A percentile compares a stretch with the other conserved stretches of the same genome.
Conservation (phyloP, 2,888 invertebrate genomes). For the Arge pagana region DNA sequence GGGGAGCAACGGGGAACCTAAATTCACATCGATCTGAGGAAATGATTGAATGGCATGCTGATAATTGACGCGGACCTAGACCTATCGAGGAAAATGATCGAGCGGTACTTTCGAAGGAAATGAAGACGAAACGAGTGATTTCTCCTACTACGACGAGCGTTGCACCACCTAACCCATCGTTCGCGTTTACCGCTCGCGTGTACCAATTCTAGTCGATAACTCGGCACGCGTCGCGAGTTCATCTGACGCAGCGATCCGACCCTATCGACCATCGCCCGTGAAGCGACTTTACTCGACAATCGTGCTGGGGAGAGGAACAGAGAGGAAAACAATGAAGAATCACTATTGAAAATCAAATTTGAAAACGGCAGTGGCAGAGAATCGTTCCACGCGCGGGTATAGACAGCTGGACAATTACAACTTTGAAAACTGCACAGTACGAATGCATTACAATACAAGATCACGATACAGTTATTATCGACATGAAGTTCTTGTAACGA, state of each 20-base stretch:
- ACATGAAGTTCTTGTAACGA: slow-evolving; percentile 46
- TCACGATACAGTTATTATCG: slow-evolving; percentile 55
- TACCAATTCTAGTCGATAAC: background rate
- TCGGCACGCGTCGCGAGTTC: too few species aligned
- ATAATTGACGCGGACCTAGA: slow-evolving; percentile 19
- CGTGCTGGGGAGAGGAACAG: too few species aligned
- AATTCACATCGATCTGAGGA: slow-evolving; percentile 16
- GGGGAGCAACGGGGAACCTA: too few species aligned
- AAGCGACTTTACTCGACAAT: too few species aligned
- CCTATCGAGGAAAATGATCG: slow-evolving; percentile 17
- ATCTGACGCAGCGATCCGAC: too few species aligned
- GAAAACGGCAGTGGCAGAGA: background rate
- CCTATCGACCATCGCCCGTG: too few species aligned
- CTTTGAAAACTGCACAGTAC: slow-evolving; percentile 10
- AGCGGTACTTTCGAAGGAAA: slow-evolving; percentile 15
- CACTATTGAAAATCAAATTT: slow-evolving; percentile 9
- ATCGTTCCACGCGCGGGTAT: slow-evolving; percentile 12
- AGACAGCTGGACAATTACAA: slow-evolving; percentile 19
- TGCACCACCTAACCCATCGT: background rate
- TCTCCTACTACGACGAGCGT: background rate
- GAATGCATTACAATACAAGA: slow-evolving; percentile 27
- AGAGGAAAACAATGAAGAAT: too few species aligned
- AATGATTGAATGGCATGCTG: slow-evolving; percentile 23
- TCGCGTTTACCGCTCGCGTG: background rate
- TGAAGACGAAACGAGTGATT: slow-evolving; percentile 8